Percentiles rank a stretch among this genome's conserved stretches.
These are phyloP conservation scores for Orthosia incerta DNA, from an alignment of 2,888 invertebrate genomes.

Conservation along the genomic window DNA sequence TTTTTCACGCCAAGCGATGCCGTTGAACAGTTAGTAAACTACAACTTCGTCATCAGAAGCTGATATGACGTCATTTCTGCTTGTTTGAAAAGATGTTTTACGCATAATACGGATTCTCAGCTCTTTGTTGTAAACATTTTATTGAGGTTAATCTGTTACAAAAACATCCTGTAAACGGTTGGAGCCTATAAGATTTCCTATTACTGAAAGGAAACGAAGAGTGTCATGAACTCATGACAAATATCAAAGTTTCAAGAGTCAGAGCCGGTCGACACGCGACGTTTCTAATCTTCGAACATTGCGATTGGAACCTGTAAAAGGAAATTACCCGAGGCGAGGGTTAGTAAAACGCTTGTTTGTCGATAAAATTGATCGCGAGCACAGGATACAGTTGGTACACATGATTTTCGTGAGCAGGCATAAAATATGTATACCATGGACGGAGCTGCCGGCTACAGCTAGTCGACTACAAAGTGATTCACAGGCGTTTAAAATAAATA, in stretches of 20 bases:
- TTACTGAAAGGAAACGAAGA: slow-evolving; percentile 1
- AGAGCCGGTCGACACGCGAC: background rate
- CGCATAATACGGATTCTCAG: slow-evolving; percentile 11
- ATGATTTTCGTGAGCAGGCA: slow-evolving; percentile 44
- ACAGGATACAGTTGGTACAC: slow-evolving; percentile 23
- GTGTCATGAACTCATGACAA: background rate
- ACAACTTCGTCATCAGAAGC: slow-evolving; percentile 42
- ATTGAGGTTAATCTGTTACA: slow-evolving; percentile 10
- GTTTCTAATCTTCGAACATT: slow-evolving; percentile 21
- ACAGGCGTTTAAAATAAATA: slow-evolving; percentile 76
- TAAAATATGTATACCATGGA: slow-evolving; percentile 54
- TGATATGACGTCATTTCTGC: slow-evolving; percentile 27
- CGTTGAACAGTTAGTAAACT: slow-evolving; percentile 32
- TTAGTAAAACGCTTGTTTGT: slow-evolving; percentile 23
- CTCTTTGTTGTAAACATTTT: slow-evolving; percentile 15
- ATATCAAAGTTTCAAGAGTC: slow-evolving; percentile 23
- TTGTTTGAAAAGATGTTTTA: slow-evolving; percentile 33
- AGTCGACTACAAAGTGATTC: slow-evolving; percentile 76
- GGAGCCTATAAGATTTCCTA: background rate
- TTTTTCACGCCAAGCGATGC: slow-evolving; percentile 37
- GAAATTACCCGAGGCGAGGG: slow-evolving; percentile 30
- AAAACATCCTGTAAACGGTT: slow-evolving; percentile 9
- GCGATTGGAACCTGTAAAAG: slow-evolving; percentile 33
- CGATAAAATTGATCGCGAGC: slow-evolving; percentile 41
- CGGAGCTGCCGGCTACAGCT: slow-evolving; percentile 61